Conservation (phyloP, 2,113 vertebrate genomes). For the Amblyornis subalaris region DNA sequence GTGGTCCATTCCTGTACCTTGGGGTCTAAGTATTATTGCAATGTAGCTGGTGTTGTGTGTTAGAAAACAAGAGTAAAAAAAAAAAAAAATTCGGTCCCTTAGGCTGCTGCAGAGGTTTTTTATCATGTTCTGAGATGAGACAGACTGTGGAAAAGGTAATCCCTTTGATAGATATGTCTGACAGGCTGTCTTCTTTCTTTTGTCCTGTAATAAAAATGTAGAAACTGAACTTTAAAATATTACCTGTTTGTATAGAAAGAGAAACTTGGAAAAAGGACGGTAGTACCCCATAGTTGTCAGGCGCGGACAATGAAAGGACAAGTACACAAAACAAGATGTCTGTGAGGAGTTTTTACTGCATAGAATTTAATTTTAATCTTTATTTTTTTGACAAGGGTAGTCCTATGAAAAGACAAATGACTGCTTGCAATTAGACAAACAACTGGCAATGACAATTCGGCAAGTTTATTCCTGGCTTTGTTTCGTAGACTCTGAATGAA, state of each 20-base stretch:
- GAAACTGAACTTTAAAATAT: not conserved
- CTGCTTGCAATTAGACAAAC: not conserved
- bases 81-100: not conserved
- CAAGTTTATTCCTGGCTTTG: not conserved
- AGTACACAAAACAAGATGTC: not conserved
- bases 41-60: not conserved
- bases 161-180: conserved; percentile 20
- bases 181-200: not conserved
- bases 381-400: not conserved
- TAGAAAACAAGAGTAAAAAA: not conserved
- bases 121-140: conserved; percentile 13
- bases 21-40: not conserved
- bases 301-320: not conserved
- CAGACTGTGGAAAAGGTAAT: conserved; percentile 8
- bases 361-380: not conserved
- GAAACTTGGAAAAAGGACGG: not conserved
- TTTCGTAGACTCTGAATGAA: not conserved
- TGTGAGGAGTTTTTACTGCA: not conserved
- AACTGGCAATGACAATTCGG: not conserved
- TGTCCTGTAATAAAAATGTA: not conserved
- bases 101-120: not conserved
- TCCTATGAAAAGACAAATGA: not conserved
- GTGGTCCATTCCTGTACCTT: not conserved
- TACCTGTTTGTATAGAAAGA: not conserved
- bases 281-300: not conserved